phyloP scores from a whole-genome alignment of 2,797 vertebrate genomes.

The Hydrocynus forskahlii region DNA sequence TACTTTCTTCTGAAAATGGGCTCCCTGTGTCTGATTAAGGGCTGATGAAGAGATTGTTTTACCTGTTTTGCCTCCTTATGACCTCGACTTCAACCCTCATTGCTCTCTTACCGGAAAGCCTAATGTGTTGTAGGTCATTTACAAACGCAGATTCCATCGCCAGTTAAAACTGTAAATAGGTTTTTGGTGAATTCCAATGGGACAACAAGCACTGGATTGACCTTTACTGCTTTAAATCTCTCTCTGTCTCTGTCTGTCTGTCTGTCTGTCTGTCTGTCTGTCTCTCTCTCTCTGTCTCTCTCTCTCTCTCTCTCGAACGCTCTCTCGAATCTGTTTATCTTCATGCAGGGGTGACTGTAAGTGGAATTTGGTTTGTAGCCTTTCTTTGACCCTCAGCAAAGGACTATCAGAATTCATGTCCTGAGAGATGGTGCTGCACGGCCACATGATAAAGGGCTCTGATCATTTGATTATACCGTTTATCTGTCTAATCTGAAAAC shows the following conservation, averaged over 20 bases:
- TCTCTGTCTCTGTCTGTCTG: not conserved
- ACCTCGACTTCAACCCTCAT: conserved; percentile 55
- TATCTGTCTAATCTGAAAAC: not conserved
- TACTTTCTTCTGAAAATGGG: conserved; percentile 20
- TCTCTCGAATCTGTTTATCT: conserved; percentile 61
- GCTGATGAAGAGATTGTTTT: conserved; percentile 29
- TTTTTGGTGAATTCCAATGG: conserved; percentile 55
- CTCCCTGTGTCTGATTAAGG: conserved; percentile 22
- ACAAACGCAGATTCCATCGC: conserved; percentile 51
- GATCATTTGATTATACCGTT: conserved; percentile 43
- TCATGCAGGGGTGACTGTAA: conserved; percentile 73
- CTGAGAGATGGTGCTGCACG: conserved; percentile 41
- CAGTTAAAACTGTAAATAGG: conserved; percentile 51
- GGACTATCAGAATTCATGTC: conserved; percentile 42
- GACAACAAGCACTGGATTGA: conserved; percentile 49
- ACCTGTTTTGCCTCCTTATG: conserved; percentile 47
- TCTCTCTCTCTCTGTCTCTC: not conserved
- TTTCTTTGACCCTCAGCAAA: conserved; percentile 49
- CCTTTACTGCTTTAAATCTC: conserved; percentile 39
- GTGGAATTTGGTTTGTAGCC: conserved; percentile 56
- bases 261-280: not conserved
- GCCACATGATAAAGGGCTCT: conserved; percentile 27
- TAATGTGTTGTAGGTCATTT: conserved; percentile 52
- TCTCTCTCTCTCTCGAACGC: conserved; percentile 12
- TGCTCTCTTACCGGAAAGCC: conserved; percentile 51